Evolutionary conservation across 2,797 vertebrate species (phyloP).

Genomic region (Rhabdophis nuchalis): DNA sequence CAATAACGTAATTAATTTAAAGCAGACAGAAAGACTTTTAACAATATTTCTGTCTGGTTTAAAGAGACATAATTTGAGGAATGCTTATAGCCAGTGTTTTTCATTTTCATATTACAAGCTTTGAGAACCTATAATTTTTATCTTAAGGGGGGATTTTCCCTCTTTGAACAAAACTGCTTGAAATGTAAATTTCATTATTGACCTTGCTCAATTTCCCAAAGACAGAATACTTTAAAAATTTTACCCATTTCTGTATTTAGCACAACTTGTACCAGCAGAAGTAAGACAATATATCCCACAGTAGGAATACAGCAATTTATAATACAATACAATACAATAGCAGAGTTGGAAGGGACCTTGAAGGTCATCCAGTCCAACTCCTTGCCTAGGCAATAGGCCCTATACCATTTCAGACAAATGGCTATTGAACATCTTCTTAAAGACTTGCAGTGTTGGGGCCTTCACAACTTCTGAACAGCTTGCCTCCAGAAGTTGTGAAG

Average conservation of each 20-base stretch:
- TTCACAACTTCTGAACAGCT: too few relatives aligned
- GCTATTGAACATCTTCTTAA: too few relatives aligned
- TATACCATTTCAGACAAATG: too few relatives aligned
- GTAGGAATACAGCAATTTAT: conserved; percentile 20
- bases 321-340: too few relatives aligned
- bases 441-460: too few relatives aligned
- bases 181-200: conserved; percentile 63
- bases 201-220: conserved; percentile 60
- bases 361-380: too few relatives aligned
- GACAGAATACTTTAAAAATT: conserved; percentile 44
- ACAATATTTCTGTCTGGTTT: conserved; percentile 58
- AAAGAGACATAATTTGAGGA: conserved; percentile 63
- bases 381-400: too few relatives aligned
- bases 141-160: conserved; percentile 50
- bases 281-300: conserved; percentile 34
- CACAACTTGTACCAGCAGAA: conserved; percentile 45
- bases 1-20: conserved; percentile 63
- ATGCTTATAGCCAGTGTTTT: conserved; percentile 50
- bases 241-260: conserved; percentile 44
- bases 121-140: conserved; percentile 65
- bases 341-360: too few relatives aligned
- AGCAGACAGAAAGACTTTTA: conserved; percentile 57
- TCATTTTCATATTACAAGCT: conserved; percentile 61
- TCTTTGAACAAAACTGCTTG: conserved; percentile 62
- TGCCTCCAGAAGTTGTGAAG: too few relatives aligned